Conservation (phyloP, 2,113 vertebrate species). For the Lepus europaeus region DNA sequence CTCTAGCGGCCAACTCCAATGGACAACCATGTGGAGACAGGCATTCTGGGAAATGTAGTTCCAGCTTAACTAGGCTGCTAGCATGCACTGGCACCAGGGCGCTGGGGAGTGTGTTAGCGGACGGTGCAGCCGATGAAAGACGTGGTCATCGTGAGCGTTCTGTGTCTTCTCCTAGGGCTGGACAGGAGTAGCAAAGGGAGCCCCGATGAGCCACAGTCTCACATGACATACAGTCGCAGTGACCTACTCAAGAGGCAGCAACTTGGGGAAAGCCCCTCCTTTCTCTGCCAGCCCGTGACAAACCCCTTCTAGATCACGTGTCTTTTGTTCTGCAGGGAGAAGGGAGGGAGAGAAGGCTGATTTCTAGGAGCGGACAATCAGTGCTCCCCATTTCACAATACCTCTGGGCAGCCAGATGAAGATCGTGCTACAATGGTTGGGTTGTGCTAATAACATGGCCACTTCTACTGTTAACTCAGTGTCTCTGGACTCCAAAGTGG, state of each 20-base stretch:
- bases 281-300: not conserved
- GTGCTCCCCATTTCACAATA: slow-evolving; percentile 50
- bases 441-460: slow-evolving; percentile 11
- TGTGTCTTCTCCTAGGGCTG: not conserved
- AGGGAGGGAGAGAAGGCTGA: slow-evolving; percentile 2
- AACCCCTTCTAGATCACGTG: not conserved
- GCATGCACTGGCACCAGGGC: not conserved
- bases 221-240: too few species aligned
- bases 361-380: slow-evolving; percentile 52
- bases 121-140: not conserved
- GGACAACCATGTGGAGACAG: not conserved
- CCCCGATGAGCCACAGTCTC: not conserved
- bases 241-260: slow-evolving; percentile 22
- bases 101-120: not conserved
- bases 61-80: not conserved
- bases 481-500: slow-evolving; percentile 36
- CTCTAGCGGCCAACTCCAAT: not conserved
- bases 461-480: slow-evolving; percentile 41
- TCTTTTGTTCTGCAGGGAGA: slow-evolving; percentile 10
- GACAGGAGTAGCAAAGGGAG: not conserved
- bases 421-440: slow-evolving; percentile 24
- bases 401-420: slow-evolving; percentile 53
- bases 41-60: slow-evolving; percentile 42
- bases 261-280: not conserved
- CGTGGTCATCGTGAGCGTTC: not conserved